Evolutionary conservation across 2,113 vertebrate species (phyloP).

Genomic region (Lycocorax pyrrhopterus): DNA sequence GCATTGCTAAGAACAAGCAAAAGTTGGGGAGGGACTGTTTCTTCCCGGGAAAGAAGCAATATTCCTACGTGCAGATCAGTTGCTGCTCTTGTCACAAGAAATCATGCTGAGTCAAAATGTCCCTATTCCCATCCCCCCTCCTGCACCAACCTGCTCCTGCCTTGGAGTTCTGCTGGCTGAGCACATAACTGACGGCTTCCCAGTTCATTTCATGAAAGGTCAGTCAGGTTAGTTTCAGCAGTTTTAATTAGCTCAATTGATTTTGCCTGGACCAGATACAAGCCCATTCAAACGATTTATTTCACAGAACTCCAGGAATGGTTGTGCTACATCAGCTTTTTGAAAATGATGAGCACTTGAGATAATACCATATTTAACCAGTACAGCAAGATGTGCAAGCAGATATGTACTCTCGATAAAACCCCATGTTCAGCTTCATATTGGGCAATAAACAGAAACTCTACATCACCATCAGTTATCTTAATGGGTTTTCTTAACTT

Average conservation of each 20-base stretch:
- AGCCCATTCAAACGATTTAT: not conserved
- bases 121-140: not conserved
- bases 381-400: not conserved
- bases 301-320: not conserved
- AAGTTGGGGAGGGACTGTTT: not conserved
- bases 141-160: not conserved
- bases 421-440: not conserved
- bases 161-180: not conserved
- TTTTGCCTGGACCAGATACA: not conserved
- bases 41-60: not conserved
- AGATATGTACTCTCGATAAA: not conserved
- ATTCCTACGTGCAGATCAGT: not conserved
- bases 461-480: not conserved
- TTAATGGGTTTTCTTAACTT: not conserved
- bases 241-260: not conserved
- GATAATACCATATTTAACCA: not conserved
- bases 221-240: not conserved
- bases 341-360: not conserved
- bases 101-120: not conserved
- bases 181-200: not conserved
- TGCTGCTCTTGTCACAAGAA: not conserved
- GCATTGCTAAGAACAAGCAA: not conserved
- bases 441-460: not conserved
- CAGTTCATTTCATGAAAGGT: not conserved
- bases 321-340: not conserved